Conservation (phyloP, 2,797 vertebrate genomes). For the Lepilemur ruficaudatus region DNA sequence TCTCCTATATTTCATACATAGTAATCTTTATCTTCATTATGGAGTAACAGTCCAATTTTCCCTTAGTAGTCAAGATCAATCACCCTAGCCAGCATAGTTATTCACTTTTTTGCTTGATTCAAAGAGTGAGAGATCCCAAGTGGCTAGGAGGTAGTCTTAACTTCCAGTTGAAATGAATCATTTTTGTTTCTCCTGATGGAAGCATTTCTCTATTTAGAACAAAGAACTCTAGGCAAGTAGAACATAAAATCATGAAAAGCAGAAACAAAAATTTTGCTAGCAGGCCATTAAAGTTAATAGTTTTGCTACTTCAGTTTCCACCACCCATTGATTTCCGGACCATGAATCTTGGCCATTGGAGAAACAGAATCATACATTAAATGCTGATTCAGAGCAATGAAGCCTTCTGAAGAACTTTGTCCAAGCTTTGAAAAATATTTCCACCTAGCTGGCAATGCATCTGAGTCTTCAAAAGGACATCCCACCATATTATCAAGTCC, state of each 20-base stretch:
- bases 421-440: background rate
- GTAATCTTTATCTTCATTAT: background rate
- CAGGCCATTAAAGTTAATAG: background rate
- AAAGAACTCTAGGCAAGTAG: background rate
- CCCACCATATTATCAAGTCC: background rate
- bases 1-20: background rate
- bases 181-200: background rate
- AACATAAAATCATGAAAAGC: background rate
- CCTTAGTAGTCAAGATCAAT: background rate
- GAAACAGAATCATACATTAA: background rate
- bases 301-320: background rate
- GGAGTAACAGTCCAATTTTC: background rate
- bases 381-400: background rate
- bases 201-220: background rate
- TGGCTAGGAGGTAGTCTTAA: background rate
- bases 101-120: background rate
- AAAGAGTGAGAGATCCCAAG: background rate
- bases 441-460: background rate
- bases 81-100: background rate
- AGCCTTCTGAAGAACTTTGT: background rate
- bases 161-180: background rate
- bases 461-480: background rate
- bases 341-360: background rate
- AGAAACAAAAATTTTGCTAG: background rate
- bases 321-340: background rate